Evolutionary conservation across 2,888 invertebrate species (phyloP), one percentile per base, ranked within the genome.

Genomic region (Xylota segnis): DNA sequence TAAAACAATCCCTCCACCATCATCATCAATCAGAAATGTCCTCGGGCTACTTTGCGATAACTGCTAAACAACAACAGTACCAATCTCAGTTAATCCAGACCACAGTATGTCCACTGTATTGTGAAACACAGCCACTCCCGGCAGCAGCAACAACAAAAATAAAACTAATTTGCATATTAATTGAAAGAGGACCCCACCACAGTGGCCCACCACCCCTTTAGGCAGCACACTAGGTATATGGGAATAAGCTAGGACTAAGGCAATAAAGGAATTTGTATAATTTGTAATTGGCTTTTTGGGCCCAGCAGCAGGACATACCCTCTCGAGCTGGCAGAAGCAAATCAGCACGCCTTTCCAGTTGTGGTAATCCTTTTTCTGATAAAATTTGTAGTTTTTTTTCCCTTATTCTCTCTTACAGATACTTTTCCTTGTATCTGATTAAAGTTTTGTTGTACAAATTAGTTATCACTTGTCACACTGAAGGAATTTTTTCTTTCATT

Each of bases 151-250:
- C 76, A 74, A 71, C 45, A 50, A 56, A 82, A 86, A 82, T 86
- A 77, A 82, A 82, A 82, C 82, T 86, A 71, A 86, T 86, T 86
- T 86, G 65, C 86, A 86, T 86, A 86, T 86, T 86, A 86, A 86
- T 86, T 86, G 86, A 82, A 86, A 68, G 82, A 76, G 68, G 70
- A 77, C 82, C 76, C 83, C 59, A n/a, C 43, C 16, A 37, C 50
- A 59, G 74, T n/a, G n/a, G n/a, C n/a, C 34, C 29, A 72, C 59
- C 83, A 72, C 45, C 54, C 61, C 45, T 18, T 40, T 37, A 16
- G 52, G 34, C 54, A 59, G 34, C 54, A 63, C 52, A 78, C 27
- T 40, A n/a, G n/a, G n/a, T n/a, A 56, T 43, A 45, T 54, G 54
- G 14, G 27, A 40, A 54, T 52, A 37, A 47, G 66, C 27, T 50